These are phyloP conservation scores for Bujurquina vittata DNA, from an alignment of 2,113 vertebrate species.

Conservation along the genomic window DNA sequence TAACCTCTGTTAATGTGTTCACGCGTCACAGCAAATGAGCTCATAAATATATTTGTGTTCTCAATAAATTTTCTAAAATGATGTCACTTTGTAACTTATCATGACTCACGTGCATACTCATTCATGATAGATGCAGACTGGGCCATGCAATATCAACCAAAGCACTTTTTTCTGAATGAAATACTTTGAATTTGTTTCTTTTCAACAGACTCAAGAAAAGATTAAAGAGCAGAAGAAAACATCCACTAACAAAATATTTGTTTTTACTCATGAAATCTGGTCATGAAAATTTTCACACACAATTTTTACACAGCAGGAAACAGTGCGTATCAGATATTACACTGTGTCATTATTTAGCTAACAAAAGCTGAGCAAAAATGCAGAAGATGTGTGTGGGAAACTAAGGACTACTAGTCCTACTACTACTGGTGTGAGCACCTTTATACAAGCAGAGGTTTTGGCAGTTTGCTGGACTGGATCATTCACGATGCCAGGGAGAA, in stretches of 20 bases:
- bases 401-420: background rate
- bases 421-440: background rate
- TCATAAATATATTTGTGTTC: background rate
- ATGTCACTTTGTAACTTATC: background rate
- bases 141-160: background rate
- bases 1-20: constrained; percentile 1
- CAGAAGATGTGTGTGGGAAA: rapidly evolving
- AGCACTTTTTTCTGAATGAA: background rate
- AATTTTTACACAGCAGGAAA: too few species aligned
- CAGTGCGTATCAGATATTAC: background rate
- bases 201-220: background rate
- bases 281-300: background rate
- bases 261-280: background rate
- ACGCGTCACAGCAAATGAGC: background rate
- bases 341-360: background rate
- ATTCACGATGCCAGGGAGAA: background rate
- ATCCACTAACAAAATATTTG: background rate
- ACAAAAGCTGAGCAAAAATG: background rate
- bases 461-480: too few species aligned
- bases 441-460: background rate
- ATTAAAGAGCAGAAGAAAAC: background rate
- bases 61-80: background rate
- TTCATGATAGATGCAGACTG: background rate
- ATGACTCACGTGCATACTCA: background rate
- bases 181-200: background rate